Evolutionary conservation across 2,888 invertebrate species (phyloP), one percentile per base, ranked within the genome.

Genomic region (Tipula confusa): DNA sequence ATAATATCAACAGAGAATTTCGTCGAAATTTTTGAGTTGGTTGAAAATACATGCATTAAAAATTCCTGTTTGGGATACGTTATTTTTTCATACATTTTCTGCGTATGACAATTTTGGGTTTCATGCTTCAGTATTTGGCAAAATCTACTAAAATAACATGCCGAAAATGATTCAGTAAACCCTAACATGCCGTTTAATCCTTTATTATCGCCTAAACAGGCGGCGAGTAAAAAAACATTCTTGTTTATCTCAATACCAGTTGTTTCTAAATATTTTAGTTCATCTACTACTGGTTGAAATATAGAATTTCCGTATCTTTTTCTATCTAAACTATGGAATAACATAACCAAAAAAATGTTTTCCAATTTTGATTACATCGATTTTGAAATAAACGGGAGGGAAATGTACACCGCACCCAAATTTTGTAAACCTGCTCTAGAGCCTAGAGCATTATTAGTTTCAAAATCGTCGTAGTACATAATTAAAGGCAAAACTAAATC

Each of bases 291-390:
- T 1, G 81, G 29, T 64, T 82, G 11, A 83, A 83, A 84, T 15
- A 84, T 81, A 3, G 48, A 29, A 64, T 64, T 31, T 31, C 7
- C 31, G 11, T 48, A 48, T 15, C 11, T 48, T 33, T 83, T 84
- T 82, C 64, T 33, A 79, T 84, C 84, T 83, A 84, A 81, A 64
- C 84, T 84, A 80, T 84, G 84, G 28, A 83, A 83, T 11, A 84
- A 79, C 18, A 79, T 79, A 1, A 18, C 18, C 2, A 79, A 29
- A 28, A 82, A 84, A 33, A 83, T 81, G 15, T 36, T 38, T 28
- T 84, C 80, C 48, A 83, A 13, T 29, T 83, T 84, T 7, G 83
- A 84, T 15, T 79, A 15, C 6, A n/a, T 18, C 1, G 13, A 6
- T 31, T 82, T 64, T 9, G 82, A 83, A 3, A 84, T 3, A 29